Percentiles rank a stretch among this genome's conserved stretches.
phyloP scores from a whole-genome alignment of 2,888 invertebrate genomes.

The Drosophila subsilvestris region DNA sequence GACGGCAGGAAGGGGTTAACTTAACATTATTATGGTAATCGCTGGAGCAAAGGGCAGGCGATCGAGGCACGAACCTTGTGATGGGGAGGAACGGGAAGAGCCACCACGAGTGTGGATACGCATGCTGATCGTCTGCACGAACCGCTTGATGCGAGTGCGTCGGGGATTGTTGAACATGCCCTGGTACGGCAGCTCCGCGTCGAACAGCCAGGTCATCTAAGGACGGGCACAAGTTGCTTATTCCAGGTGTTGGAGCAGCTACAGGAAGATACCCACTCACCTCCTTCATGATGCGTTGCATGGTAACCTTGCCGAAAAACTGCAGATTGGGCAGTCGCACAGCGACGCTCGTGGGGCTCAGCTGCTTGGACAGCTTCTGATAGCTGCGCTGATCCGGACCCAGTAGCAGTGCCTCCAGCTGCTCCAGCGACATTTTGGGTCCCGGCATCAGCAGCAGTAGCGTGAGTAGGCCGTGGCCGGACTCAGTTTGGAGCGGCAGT shows the following conservation, averaged over 20 bases:
- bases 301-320: conserved; percentile 5
- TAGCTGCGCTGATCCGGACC: not conserved
- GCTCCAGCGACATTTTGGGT: not conserved
- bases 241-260: too few relatives aligned
- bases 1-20: not conserved
- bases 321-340: conserved; percentile 13
- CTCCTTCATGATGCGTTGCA: not conserved
- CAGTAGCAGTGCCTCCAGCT: conserved; percentile 1
- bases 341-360: not conserved
- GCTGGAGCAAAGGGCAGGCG: conserved; percentile 1
- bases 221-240: too few relatives aligned
- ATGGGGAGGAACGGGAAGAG: not conserved
- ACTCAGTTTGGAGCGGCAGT: not conserved
- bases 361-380: not conserved
- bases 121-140: conserved; percentile 16
- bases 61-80: not conserved
- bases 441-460: conserved; percentile 5
- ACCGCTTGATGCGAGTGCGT: not conserved
- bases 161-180: not conserved
- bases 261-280: not conserved
- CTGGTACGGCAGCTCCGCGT: not conserved
- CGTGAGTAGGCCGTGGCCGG: not conserved
- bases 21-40: conserved; percentile 23
- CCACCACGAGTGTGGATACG: not conserved
- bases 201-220: conserved; percentile 11